A percentile compares a stretch with the other conserved stretches of the same genome.
phyloP scores from a whole-genome alignment of 2,888 invertebrate species.

The Ectemnius continuus region DNA sequence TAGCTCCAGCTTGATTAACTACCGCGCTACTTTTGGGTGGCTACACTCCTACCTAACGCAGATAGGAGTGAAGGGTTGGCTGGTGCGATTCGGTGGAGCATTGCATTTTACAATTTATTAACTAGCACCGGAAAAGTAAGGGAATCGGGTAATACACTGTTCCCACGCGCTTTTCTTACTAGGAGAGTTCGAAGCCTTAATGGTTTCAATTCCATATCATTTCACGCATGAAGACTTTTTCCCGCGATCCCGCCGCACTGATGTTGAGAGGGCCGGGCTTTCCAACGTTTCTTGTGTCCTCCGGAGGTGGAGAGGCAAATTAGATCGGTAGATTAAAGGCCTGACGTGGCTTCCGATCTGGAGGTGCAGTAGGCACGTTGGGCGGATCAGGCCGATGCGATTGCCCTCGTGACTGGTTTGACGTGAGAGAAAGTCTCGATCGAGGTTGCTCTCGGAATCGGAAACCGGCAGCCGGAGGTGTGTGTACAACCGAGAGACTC shows the following conservation, averaged over 20 bases:
- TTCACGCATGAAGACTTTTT: slow-evolving; percentile 7
- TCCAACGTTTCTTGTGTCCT: slow-evolving; percentile 20
- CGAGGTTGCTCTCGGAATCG: too few species aligned
- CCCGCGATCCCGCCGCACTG: slow-evolving; percentile 12
- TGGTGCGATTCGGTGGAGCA: too few species aligned
- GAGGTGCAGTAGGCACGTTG: slow-evolving; percentile 30
- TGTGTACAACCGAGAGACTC: too few species aligned
- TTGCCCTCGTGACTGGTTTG: slow-evolving; percentile 38
- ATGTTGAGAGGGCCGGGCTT: slow-evolving; percentile 16
- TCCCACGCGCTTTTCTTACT: not conserved
- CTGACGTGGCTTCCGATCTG: slow-evolving; percentile 30
- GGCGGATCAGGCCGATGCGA: slow-evolving; percentile 45
- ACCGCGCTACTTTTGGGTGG: not conserved
- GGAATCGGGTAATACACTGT: not conserved
- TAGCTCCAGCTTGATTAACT: not conserved
- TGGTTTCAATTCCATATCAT: not conserved
- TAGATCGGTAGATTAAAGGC: slow-evolving; percentile 38
- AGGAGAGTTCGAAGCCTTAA: not conserved
- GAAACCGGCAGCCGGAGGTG: too few species aligned
- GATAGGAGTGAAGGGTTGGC: too few species aligned
- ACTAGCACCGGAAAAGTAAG: too few species aligned
- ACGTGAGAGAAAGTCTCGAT: slow-evolving; percentile 53
- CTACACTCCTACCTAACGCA: too few species aligned
- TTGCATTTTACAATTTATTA: too few species aligned
- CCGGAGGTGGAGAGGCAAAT: slow-evolving; percentile 42